A percentile compares a stretch with the other conserved stretches of the same genome.
These are phyloP conservation scores for Euura saliciscinereae DNA, from an alignment of 1,140 invertebrate genomes.

Conservation along the genomic window DNA sequence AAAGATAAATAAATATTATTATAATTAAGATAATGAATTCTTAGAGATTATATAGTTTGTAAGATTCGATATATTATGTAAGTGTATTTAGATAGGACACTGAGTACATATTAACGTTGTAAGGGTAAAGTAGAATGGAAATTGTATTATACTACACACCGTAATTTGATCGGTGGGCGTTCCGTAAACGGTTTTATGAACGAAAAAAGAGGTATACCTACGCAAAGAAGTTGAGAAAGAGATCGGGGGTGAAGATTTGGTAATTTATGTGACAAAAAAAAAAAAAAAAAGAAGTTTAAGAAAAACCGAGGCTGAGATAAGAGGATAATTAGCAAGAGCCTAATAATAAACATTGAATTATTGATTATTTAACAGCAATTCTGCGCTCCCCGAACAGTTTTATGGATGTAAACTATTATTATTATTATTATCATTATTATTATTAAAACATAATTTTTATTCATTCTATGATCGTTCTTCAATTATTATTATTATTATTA, in stretches of 20 bases:
- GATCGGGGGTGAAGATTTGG: conserved; percentile 4
- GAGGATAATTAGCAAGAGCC: conserved; percentile 12
- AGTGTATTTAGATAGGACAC: conserved; percentile 46
- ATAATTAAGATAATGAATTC: neutral
- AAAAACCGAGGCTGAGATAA: neutral
- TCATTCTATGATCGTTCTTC: conserved; percentile 51
- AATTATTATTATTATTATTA: conserved; percentile 59
- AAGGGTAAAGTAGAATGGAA: conserved; percentile 46
- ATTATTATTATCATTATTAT: conserved; percentile 57
- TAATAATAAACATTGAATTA: conserved; percentile 32
- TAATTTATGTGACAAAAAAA: neutral
- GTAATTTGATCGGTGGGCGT: conserved; percentile 37
- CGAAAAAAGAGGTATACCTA: conserved; percentile 27
- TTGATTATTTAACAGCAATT: conserved; percentile 45
- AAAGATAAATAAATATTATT: neutral
- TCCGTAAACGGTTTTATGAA: conserved; percentile 46
- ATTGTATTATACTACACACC: conserved; percentile 55
- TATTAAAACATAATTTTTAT: conserved; percentile 48
- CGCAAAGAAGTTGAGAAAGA: conserved; percentile 13
- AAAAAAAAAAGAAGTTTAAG: conserved; percentile 17
- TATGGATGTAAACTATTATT: conserved; percentile 62
- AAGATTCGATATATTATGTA: conserved; percentile 31
- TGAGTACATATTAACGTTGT: conserved; percentile 36
- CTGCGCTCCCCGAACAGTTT: conserved; percentile 38
- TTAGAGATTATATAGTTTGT: neutral